Base-by-base conservation (phyloP, 2,888 invertebrate genomes). In the Cordilura impudica region DNA sequence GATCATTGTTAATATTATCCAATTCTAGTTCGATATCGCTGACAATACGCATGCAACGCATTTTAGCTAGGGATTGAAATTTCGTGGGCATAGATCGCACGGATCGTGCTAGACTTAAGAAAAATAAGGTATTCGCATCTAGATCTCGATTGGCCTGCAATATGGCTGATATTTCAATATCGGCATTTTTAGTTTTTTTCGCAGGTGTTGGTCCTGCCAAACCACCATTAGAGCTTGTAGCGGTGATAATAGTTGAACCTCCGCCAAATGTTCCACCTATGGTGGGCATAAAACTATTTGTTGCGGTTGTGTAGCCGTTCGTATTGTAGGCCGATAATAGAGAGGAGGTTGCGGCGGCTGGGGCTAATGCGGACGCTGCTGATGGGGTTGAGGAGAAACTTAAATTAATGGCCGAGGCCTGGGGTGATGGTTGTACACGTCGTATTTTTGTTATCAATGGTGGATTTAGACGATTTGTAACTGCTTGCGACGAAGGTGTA, bases 21-120 rank as follows among this genome's bases (percentile, higher is more conserved):
- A 89, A 81, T 65, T 89, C 89, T 19, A 89, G 80, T 80, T 89
- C 89, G n/a, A 88, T 87, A 77, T 89, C 89, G 54, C 88, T 89
- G 1, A 89, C 88, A 5, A 89, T 88, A 53, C 88, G 87, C 89
- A 89, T 89, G 76, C 89, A 89, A 8, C 88, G 88, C 89, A 89
- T 89, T 83, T 89, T 89, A 8, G 89, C 87, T 71, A 88, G 78
- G 2, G 88, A 87, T 67, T 89, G 89, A 23, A 88, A 88, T 79
- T 89, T 89, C 74, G 86, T 88, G 21, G 89, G 89, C 89, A 89
- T 89, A 18, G 86, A 84, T 14, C 88, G 85, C 63, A 89, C 89
- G 26, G 89, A 86, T 0, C 88, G 87, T 0, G 89, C 88, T 63
- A 89, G 61, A 70, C 89, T 89, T 10, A 89, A 70, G 31, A 89